These are phyloP conservation scores for Tautogolabrus adspersus DNA, from an alignment of 2,113 vertebrate species.

Conservation along the genomic window DNA sequence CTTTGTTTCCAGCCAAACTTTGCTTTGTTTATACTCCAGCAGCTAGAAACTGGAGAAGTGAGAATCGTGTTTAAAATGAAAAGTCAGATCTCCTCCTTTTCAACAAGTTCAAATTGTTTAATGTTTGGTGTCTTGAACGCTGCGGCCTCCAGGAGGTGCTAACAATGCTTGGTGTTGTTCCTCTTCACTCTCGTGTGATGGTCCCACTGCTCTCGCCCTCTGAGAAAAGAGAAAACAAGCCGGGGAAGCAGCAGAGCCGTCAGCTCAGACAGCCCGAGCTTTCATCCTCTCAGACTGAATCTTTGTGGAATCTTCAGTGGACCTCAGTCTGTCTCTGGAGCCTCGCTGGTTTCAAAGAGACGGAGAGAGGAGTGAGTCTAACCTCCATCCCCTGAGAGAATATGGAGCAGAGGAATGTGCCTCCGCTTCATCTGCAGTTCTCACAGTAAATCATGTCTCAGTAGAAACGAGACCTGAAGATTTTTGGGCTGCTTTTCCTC, in stretches of 20 bases:
- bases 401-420: conserved; percentile 51
- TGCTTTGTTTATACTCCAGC: too few species aligned
- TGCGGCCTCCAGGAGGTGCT: conserved; percentile 34
- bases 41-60: too few species aligned
- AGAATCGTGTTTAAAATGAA: too few species aligned
- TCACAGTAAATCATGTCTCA: conserved; percentile 65
- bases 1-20: too few species aligned
- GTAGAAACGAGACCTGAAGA: conserved; percentile 34
- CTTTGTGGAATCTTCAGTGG: conserved; percentile 28
- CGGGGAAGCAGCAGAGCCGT: conserved; percentile 15
- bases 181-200: not conserved
- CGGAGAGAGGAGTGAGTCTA: conserved; percentile 7
- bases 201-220: not conserved
- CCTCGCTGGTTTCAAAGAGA: conserved; percentile 32
- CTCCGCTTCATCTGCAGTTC: conserved; percentile 53
- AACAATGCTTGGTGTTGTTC: not conserved
- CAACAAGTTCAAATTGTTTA: too few species aligned
- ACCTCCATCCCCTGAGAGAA: conserved; percentile 39
- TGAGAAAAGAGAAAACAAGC: conserved; percentile 14
- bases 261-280: conserved; percentile 13
- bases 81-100: too few species aligned
- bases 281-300: conserved; percentile 35
- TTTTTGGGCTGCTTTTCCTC: conserved; percentile 30
- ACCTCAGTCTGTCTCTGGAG: conserved; percentile 49
- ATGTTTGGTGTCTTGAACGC: not conserved